These are phyloP conservation scores for Mallotus villosus DNA, from an alignment of 2,797 vertebrate species.

Conservation along the genomic window DNA sequence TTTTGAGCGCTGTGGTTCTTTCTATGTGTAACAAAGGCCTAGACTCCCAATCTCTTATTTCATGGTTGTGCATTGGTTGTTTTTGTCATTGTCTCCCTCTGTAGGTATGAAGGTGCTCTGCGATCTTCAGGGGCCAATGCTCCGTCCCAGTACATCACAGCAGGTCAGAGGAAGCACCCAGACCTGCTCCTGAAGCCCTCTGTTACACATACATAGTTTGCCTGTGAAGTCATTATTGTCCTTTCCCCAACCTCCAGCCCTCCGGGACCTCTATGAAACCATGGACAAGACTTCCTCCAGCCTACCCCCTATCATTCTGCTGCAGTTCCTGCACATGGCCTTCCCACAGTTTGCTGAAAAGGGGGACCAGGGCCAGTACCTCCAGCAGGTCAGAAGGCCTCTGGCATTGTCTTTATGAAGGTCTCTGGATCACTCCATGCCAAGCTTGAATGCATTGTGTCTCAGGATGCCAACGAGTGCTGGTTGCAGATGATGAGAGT, in stretches of 20 bases:
- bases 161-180: conserved; percentile 76
- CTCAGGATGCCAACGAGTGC: conserved; percentile 97
- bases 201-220: not conserved
- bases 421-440: too few relatives aligned
- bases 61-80: not conserved
- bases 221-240: not conserved
- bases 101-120: conserved; percentile 94
- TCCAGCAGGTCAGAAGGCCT: conserved; percentile 86
- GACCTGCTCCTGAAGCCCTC: not conserved
- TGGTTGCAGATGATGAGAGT: conserved; percentile 98
- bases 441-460: too few relatives aligned
- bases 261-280: conserved; percentile 97
- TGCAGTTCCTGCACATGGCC: conserved; percentile 99
- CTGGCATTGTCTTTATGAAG: not conserved
- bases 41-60: not conserved
- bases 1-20: not conserved
- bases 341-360: conserved; percentile 99
- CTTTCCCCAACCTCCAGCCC: conserved; percentile 74
- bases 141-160: conserved; percentile 98
- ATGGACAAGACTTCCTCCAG: conserved; percentile 99
- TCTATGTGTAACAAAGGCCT: not conserved
- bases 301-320: conserved; percentile 96
- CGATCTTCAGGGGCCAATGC: conserved; percentile 93
- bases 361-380: conserved; percentile 97
- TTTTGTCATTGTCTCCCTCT: conserved; percentile 28